A percentile compares a stretch with the other conserved stretches of the same genome.
Conservation (phyloP, 2,797 vertebrate genomes). For the Peromyscus eremicus region DNA sequence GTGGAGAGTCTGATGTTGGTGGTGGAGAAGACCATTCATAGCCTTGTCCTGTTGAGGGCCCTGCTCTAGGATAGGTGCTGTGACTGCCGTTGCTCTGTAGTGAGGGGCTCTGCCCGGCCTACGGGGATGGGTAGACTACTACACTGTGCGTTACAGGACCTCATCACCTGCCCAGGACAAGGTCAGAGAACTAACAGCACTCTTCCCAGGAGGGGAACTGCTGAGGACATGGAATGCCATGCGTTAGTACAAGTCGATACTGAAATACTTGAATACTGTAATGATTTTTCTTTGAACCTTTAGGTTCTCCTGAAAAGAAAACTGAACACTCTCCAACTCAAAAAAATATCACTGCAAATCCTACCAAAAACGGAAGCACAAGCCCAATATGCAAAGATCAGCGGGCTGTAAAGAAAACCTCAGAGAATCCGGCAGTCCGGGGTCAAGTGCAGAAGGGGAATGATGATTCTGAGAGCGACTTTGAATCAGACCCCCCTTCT, state of each 20-base stretch:
- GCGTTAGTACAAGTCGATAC: background rate
- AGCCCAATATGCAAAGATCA: constrained; percentile 87
- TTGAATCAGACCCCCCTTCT: constrained; percentile 97
- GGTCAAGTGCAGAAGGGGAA: constrained; percentile 82
- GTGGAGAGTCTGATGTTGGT: background rate
- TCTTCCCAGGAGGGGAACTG: background rate
- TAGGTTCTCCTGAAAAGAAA: constrained; percentile 90
- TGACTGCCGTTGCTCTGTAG: background rate
- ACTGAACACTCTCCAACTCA: constrained; percentile 78
- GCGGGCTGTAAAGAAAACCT: constrained; percentile 85
- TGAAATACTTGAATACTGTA: constrained; percentile 71
- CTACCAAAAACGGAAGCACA: constrained; percentile 79
- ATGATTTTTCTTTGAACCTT: constrained; percentile 80
- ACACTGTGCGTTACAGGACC: background rate
- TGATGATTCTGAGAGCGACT: constrained; percentile 97
- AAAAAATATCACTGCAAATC: constrained; percentile 70
- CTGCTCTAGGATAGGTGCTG: background rate
- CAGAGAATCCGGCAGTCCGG: constrained; percentile 70
- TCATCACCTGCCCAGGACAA: background rate
- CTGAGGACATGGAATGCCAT: background rate
- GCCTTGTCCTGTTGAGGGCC: background rate
- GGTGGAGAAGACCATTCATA: background rate
- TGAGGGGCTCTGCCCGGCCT: background rate
- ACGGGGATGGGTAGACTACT: background rate
- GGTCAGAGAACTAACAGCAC: background rate